Conservation (phyloP, 2,888 invertebrate species). For the Isoperla grammatica region DNA sequence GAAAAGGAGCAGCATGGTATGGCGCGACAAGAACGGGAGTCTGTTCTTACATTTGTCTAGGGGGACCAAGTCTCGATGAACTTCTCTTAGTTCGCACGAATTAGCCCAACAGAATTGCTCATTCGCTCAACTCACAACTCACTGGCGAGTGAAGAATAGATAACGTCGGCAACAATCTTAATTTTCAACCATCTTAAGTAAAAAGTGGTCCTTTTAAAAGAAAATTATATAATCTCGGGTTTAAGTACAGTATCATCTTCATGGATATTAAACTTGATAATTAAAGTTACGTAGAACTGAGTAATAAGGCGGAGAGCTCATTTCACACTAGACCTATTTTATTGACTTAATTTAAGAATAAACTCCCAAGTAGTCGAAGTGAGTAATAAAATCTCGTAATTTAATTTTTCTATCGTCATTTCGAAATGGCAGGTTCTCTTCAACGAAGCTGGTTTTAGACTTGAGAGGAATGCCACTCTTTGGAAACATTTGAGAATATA, state of each 20-base stretch:
- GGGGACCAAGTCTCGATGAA: not conserved
- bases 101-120: conserved; percentile 20
- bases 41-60: no score
- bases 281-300: not conserved
- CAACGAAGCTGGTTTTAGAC: no score
- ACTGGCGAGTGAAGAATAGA: conserved; percentile 11
- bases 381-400: not conserved
- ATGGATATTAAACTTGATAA: conserved; percentile 4
- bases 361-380: not conserved
- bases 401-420: not conserved
- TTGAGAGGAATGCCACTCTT: no score
- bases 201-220: not conserved
- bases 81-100: conserved; percentile 18
- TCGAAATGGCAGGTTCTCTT: not conserved
- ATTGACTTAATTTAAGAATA: not conserved
- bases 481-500: no score
- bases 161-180: conserved; percentile 10
- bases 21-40: no score
- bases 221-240: not conserved
- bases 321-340: not conserved
- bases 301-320: not conserved
- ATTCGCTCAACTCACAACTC: conserved; percentile 7
- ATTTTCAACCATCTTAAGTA: not conserved
- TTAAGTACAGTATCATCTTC: no score
- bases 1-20: no score